Conservation (phyloP, 2,113 vertebrate species). For the Motacilla tschutschensis region DNA sequence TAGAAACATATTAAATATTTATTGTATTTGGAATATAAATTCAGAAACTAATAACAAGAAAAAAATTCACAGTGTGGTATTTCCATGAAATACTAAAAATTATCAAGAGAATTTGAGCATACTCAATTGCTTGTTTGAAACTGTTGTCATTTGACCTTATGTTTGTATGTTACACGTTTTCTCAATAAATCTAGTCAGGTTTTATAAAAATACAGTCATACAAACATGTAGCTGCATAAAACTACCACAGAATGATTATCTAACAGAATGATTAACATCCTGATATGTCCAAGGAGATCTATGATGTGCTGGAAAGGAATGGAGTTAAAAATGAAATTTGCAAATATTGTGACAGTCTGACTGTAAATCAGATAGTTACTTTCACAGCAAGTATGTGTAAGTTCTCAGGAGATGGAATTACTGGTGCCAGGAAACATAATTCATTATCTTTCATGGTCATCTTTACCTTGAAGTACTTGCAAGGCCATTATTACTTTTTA, state of each 20-base stretch:
- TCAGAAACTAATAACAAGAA: background rate
- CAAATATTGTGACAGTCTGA: constrained; percentile 10
- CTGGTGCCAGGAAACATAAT: background rate
- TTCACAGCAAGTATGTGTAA: background rate
- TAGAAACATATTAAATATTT: background rate
- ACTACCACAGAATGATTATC: background rate
- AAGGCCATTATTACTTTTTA: background rate
- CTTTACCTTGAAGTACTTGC: background rate
- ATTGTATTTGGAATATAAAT: background rate
- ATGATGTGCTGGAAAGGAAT: background rate
- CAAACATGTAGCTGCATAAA: background rate
- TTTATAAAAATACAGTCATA: background rate
- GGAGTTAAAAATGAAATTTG: constrained; percentile 9
- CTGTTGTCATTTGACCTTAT: background rate
- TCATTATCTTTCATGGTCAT: background rate
- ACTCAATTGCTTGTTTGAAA: background rate
- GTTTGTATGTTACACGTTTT: background rate
- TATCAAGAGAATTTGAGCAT: background rate
- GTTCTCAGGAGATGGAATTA: constrained; percentile 11
- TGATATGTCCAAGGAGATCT: background rate
- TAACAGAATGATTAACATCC: background rate
- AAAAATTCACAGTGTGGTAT: background rate
- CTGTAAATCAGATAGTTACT: constrained; percentile 9
- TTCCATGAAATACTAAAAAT: background rate
- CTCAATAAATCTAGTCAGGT: background rate